Evolutionary conservation across 2,888 invertebrate genomes (phyloP).

Genomic region (Gymnosoma rotundatum): DNA sequence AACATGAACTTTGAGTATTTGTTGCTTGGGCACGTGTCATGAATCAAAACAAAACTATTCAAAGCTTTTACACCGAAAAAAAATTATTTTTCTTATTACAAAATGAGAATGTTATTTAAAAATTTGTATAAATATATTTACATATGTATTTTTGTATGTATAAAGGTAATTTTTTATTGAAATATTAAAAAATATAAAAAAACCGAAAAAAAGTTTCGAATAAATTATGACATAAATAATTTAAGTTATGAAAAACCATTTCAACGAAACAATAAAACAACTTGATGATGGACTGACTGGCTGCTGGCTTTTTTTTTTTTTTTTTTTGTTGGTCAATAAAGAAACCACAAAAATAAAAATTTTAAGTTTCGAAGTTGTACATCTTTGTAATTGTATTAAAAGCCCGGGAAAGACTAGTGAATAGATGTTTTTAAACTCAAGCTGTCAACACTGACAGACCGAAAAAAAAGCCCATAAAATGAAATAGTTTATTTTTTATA

Average conservation of each 20-base stretch:
- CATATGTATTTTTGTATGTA: too few relatives aligned
- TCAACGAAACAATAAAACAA: conserved; percentile 46
- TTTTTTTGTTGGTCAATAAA: conserved; percentile 1
- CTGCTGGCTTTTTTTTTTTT: not conserved
- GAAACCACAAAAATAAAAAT: conserved; percentile 44
- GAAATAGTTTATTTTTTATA: conserved; percentile 54
- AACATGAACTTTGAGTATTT: too few relatives aligned
- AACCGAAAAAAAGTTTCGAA: too few relatives aligned
- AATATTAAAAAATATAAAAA: too few relatives aligned
- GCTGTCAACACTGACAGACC: conserved; percentile 76
- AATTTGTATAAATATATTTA: too few relatives aligned
- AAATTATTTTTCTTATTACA: too few relatives aligned
- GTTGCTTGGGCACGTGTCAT: too few relatives aligned
- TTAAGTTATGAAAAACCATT: conserved; percentile 43
- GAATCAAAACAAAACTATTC: too few relatives aligned
- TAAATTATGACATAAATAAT: not conserved
- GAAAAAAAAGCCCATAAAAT: conserved; percentile 54
- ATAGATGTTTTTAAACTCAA: conserved; percentile 69
- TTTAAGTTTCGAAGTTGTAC: conserved; percentile 61
- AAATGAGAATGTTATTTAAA: too few relatives aligned
- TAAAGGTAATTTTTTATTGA: too few relatives aligned
- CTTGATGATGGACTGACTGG: not conserved
- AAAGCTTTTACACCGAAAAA: too few relatives aligned
- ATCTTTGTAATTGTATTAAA: conserved; percentile 39
- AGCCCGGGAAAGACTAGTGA: not conserved